Evolutionary conservation across 1,140 invertebrate genomes (phyloP), one percentile per base, ranked within the genome.

Genomic region (Eriocheir sinensis): DNA sequence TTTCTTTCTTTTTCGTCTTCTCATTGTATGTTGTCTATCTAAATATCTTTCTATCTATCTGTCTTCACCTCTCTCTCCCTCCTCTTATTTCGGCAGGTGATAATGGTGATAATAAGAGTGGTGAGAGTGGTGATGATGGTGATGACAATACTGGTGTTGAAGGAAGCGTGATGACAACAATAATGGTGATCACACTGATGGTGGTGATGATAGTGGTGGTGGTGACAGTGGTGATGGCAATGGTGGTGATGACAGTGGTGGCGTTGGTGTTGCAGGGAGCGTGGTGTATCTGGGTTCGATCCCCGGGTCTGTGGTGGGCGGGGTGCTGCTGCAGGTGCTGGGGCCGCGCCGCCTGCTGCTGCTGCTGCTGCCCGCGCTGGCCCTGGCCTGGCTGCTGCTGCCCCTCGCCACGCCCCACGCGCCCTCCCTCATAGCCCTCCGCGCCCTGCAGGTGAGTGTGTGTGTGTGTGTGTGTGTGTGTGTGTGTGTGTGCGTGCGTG

Each of bases 361-460:
- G 3, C 48, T 93, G 17, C 36, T 93, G 38, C 95, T 95, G 9
- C 91, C 91, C 8, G 38, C 27, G 0, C 89, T 93, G 3, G 92
- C 95, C 15, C 30, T 83, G 1, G 48, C 95, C 34, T 95, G 95
- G 95, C 48, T 89, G 40, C 60, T 90, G 21, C 41, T 95, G 30
- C 40, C 79, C 6, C 48, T 72, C 34, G 48, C 60, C 30, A 86
- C 72, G n/a, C 79, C 83, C 32, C n/a, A 83, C 53, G 86, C 92
- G 27, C 2, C 60, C 32, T 32, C 83, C 27, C 88, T 95, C 34
- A 72, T 95, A 3, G 80, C 36, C 2, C 21, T 95, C 15, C 38
- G 95, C 34, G 95, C 92, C 15, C 15, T 93, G 27, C 95, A 95
- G 95, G 95, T 95, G 44, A n/a, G 53, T 38, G 8, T 21, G 15